Conservation (phyloP, 2,113 vertebrate genomes). For the Prionailurus bengalensis region DNA sequence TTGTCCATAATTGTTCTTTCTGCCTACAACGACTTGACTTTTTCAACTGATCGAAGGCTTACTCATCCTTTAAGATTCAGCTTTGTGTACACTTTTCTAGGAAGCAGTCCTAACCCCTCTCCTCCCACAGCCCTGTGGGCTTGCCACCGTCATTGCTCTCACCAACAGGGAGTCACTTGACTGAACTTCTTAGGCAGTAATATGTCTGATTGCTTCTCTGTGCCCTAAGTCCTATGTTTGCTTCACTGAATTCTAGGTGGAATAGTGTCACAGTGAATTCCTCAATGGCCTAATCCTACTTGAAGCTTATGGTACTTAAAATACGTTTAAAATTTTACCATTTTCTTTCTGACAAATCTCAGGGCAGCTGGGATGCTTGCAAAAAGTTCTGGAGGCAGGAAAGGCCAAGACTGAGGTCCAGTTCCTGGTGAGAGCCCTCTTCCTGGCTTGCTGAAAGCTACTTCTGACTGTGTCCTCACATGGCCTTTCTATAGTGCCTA, state of each 20-base stretch:
- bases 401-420: background rate
- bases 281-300: background rate
- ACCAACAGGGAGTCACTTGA: background rate
- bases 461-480: background rate
- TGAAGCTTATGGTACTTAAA: background rate
- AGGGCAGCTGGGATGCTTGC: background rate
- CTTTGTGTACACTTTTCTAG: background rate
- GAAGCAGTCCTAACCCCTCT: background rate
- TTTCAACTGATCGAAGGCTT: background rate
- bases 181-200: background rate
- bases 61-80: background rate
- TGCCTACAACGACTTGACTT: background rate
- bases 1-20: background rate
- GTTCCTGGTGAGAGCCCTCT: background rate
- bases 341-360: conserved; percentile 53
- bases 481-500: background rate
- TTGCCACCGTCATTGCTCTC: background rate
- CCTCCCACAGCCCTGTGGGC: background rate
- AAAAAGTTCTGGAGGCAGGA: background rate
- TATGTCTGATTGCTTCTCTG: background rate
- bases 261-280: background rate
- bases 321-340: background rate
- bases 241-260: background rate
- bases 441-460: background rate
- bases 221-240: background rate